phyloP scores from a whole-genome alignment of 2,888 invertebrate genomes.

The Mesochorus sp. region DNA sequence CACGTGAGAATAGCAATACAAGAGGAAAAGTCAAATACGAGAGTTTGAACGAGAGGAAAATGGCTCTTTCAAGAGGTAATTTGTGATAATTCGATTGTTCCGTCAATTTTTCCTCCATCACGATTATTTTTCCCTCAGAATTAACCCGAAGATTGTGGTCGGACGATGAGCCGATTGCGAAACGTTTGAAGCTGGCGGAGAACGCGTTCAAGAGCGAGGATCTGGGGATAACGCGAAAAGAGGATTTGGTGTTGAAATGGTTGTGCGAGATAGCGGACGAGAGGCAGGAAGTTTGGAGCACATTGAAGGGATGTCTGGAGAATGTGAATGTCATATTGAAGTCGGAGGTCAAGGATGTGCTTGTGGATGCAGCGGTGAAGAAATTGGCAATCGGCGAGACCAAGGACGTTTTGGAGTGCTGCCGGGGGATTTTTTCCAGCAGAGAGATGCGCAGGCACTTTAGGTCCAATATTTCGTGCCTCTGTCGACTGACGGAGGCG shows the following conservation, averaged over 20 bases:
- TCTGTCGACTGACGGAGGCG: constrained; percentile 63
- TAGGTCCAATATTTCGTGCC: constrained; percentile 59
- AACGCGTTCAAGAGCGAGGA: constrained; percentile 83
- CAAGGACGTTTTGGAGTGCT: constrained; percentile 65
- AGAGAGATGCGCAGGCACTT: constrained; percentile 69
- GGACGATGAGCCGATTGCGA: constrained; percentile 81
- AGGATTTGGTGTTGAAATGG: constrained; percentile 84
- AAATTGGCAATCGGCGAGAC: constrained; percentile 59
- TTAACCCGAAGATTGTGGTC: constrained; percentile 39
- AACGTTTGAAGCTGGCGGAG: constrained; percentile 84
- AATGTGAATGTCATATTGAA: constrained; percentile 62
- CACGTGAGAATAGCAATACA: neutral
- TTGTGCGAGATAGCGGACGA: constrained; percentile 74
- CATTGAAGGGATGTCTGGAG: constrained; percentile 68
- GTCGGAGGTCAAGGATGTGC: constrained; percentile 64
- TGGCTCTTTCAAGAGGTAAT: constrained; percentile 56
- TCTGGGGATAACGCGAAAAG: constrained; percentile 83
- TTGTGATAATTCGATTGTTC: neutral
- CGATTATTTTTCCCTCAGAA: constrained; percentile 38
- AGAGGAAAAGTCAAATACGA: neutral
- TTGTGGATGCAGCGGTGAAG: constrained; percentile 65
- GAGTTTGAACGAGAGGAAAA: neutral
- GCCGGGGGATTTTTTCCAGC: constrained; percentile 63
- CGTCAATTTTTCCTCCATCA: neutral
- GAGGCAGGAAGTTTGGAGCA: constrained; percentile 63